Evolutionary conservation across 2,113 vertebrate species (phyloP).

Genomic region (Phyllostomus hastatus): DNA sequence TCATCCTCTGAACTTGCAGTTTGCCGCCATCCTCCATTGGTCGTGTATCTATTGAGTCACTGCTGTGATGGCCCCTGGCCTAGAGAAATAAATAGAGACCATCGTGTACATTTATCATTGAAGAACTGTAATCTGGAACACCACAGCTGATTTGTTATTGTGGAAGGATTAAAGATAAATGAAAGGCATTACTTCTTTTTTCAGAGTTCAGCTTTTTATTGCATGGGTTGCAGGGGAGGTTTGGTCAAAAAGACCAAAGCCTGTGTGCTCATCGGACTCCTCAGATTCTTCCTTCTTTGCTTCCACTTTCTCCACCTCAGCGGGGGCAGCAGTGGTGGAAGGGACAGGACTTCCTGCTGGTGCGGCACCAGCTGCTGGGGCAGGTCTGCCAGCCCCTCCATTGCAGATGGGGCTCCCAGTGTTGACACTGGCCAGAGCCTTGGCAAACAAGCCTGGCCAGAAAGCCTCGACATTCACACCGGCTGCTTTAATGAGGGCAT

Average conservation of each 20-base stretch:
- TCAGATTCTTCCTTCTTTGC: background rate
- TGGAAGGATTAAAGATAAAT: background rate
- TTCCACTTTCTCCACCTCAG: background rate
- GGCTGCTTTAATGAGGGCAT: background rate
- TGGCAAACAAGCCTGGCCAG: background rate
- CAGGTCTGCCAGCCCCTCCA: background rate
- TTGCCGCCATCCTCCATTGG: background rate
- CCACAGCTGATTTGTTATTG: background rate
- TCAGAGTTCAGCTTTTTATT: background rate
- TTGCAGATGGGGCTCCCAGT: background rate
- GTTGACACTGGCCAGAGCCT: background rate
- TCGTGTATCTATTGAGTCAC: background rate
- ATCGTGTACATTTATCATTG: background rate
- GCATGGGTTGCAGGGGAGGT: background rate
- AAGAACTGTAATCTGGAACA: background rate
- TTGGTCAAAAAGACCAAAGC: background rate
- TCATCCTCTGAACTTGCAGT: background rate
- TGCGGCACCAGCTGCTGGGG: background rate
- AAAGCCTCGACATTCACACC: background rate
- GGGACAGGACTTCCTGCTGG: background rate
- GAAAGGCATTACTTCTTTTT: background rate
- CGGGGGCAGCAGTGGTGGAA: background rate
- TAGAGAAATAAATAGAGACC: background rate
- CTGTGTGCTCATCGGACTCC: background rate
- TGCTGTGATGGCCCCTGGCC: background rate